Evolutionary conservation across 1,140 invertebrate genomes (phyloP).

Genomic region (Lepidurus apus): DNA sequence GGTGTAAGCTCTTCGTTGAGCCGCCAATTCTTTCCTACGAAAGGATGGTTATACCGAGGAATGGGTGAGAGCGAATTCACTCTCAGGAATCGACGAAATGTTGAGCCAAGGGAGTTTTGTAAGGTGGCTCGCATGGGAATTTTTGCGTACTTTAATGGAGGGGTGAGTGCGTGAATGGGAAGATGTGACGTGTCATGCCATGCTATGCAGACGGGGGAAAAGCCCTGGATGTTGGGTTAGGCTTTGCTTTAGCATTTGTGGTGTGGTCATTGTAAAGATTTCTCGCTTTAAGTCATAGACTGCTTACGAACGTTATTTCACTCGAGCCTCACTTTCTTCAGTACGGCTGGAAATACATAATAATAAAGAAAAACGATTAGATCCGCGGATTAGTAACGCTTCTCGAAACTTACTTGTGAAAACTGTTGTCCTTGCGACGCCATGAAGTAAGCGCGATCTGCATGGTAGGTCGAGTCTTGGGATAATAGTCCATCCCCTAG

Average conservation of each 20-base stretch:
- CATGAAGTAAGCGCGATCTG: conserved; percentile 64
- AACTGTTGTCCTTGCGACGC: conserved; percentile 51
- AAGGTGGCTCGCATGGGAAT: not conserved
- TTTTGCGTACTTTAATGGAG: not conserved
- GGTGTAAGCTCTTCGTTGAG: conserved; percentile 6
- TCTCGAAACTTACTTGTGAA: conserved; percentile 46
- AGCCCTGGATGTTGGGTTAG: not conserved
- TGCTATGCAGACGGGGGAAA: conserved; percentile 1
- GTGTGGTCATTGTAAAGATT: conserved; percentile 31
- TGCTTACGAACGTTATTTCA: conserved; percentile 26
- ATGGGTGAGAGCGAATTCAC: not conserved
- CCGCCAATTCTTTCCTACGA: not conserved
- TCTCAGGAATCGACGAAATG: not conserved
- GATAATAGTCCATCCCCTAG: conserved; percentile 86
- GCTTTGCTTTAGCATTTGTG: conserved; percentile 9
- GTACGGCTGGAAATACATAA: conserved; percentile 19
- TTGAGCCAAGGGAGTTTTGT: not conserved
- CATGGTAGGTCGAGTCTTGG: conserved; percentile 90
- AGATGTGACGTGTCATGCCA: conserved; percentile 21
- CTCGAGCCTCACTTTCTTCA: conserved; percentile 25
- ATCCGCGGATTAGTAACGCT: too few species aligned
- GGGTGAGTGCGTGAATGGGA: conserved; percentile 16
- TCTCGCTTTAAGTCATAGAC: conserved; percentile 13
- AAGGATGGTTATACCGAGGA: not conserved
- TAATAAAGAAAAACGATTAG: not conserved